Evolutionary conservation across 2,797 vertebrate genomes (phyloP).

Genomic region (Carapus acus): DNA sequence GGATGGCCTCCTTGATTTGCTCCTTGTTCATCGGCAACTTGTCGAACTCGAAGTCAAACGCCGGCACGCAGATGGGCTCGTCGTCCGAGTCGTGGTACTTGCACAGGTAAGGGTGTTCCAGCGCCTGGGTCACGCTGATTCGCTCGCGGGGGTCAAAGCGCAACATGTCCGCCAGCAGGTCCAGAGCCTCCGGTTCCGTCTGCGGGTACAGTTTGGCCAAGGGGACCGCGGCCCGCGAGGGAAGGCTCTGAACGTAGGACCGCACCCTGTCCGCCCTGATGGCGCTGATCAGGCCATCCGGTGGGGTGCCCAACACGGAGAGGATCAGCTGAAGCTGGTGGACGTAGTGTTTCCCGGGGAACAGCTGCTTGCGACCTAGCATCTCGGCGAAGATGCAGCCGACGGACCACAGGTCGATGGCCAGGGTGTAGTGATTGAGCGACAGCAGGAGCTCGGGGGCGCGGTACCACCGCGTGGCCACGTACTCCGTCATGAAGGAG

Average conservation of each 20-base stretch:
- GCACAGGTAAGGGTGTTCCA: constrained; percentile 81
- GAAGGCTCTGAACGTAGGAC: constrained; percentile 83
- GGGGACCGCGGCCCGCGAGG: constrained; percentile 76
- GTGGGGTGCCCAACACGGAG: constrained; percentile 83
- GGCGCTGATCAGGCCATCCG: constrained; percentile 76
- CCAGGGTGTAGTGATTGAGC: constrained; percentile 85
- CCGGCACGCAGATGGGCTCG: constrained; percentile 89
- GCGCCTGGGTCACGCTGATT: constrained; percentile 78
- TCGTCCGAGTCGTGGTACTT: constrained; percentile 93
- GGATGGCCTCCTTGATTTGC: constrained; percentile 89
- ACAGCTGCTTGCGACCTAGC: constrained; percentile 86
- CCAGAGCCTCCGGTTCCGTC: constrained; percentile 76
- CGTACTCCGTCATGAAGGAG: constrained; percentile 91
- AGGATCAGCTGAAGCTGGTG: constrained; percentile 91
- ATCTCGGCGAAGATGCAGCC: constrained; percentile 93
- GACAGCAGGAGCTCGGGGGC: constrained; percentile 90
- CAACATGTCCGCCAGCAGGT: constrained; percentile 79
- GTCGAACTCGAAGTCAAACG: constrained; percentile 91
- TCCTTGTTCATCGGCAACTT: constrained; percentile 75
- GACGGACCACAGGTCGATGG: constrained; percentile 91
- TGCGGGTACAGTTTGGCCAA: constrained; percentile 80
- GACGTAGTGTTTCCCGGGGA: constrained; percentile 87
- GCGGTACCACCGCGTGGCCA: constrained; percentile 92
- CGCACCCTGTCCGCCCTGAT: constrained; percentile 86
- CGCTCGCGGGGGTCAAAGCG: constrained; percentile 82